Base-by-base conservation (phyloP, 2,888 invertebrate genomes). In the Entomobrya multifasciata region DNA sequence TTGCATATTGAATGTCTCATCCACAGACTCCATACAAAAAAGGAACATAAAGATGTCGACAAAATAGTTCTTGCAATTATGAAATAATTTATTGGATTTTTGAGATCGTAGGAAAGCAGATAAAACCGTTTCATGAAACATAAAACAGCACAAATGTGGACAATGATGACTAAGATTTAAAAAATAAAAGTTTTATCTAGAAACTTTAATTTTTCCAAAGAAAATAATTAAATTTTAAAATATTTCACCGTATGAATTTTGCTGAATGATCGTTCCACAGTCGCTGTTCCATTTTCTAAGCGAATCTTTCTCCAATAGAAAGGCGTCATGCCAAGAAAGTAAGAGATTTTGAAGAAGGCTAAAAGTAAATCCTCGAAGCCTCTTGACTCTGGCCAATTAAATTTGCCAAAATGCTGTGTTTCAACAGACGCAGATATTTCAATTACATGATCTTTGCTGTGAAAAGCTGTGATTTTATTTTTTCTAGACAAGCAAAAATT, bases 11-110 rank as follows among this genome's bases (percentile, higher is more conserved):
- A 0, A 47, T 65, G 27, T n/a, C 79, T 47, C 30, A 15, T 79
- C 79, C 79, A 79, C 25, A 79, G 15, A 11, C 65, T 49, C 65
- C 62, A 79, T 1, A 79, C 8, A 65, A 79, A 79, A 22, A 65
- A 79, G 6, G 49, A n/a, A 15, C 65, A 79, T 0, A 57, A 17
- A 11, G 79, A 5, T 15, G 30, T n/a, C 0, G 79, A 65, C 17
- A 79, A 36, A 1, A 25, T n/a, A 22, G 65, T 65, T 27, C 79
- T 44, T 27, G 79, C 79, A 30, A 79, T 27, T 65, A 25, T 79
- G 52, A 79, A 79, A 41, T 65, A 79, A 15, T 79, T 79, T 10
- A 79, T 17, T 13, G 79, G 79, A 20, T 79, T 65, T 6, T 49
- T 65, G 0, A 79, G 11, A 20, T 79, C 49, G 52, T 65, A 79